Evolutionary conservation across 2,888 invertebrate genomes (phyloP).

Genomic region (Mesodorylaimus sp.): DNA sequence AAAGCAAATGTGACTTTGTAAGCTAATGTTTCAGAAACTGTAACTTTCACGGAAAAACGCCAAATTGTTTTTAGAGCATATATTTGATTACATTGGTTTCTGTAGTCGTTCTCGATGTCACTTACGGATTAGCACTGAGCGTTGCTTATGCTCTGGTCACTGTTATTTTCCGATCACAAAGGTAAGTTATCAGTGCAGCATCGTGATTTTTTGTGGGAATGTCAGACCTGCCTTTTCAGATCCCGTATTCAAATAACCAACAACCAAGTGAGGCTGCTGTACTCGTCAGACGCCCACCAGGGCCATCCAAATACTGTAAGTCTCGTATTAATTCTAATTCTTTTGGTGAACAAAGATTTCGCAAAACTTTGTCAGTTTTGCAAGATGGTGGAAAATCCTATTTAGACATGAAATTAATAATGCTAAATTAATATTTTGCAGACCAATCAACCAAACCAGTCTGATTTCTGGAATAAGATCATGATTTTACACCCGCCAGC

Average conservation of each 20-base stretch:
- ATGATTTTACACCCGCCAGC: not conserved
- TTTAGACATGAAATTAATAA: no score
- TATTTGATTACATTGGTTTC: constrained; percentile 27
- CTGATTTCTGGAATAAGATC: no score
- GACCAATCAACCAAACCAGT: no score
- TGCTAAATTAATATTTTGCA: no score
- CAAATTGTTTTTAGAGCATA: constrained; percentile 19
- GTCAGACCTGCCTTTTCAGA: no score
- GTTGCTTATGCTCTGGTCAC: constrained; percentile 28
- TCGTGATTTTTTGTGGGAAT: not conserved
- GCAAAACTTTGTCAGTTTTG: not conserved
- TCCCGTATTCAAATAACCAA: no score
- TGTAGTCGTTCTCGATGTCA: constrained; percentile 25
- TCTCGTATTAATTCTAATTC: no score
- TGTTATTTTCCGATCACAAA: constrained; percentile 26
- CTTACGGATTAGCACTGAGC: constrained; percentile 22
- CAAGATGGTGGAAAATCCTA: not conserved
- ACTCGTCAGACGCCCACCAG: not conserved
- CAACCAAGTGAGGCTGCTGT: no score
- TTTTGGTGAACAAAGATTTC: not conserved
- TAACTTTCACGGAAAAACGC: not conserved
- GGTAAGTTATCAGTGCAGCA: not conserved
- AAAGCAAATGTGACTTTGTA: constrained; percentile 54
- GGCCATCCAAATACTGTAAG: no score
- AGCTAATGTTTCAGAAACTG: constrained; percentile 8